A percentile compares a stretch with the other conserved stretches of the same genome.
These are phyloP conservation scores for Acrobasis consociella DNA, from an alignment of 2,888 invertebrate species.

Conservation along the genomic window DNA sequence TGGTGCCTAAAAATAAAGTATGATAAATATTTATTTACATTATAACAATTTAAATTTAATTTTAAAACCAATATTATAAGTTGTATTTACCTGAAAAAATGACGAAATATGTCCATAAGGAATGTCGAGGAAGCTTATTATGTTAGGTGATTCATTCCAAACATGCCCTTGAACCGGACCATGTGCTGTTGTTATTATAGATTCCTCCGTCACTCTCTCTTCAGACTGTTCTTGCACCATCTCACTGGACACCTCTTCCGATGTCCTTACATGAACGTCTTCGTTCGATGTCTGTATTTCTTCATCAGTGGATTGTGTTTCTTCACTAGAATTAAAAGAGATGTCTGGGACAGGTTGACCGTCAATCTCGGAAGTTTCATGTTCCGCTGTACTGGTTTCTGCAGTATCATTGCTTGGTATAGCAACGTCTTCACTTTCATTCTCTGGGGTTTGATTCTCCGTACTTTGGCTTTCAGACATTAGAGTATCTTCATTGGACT, in stretches of 20 bases:
- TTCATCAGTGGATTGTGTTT: neutral
- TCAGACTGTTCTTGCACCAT: neutral
- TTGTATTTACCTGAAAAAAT: neutral
- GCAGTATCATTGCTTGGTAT: neutral
- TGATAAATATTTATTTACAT: constrained; percentile 9
- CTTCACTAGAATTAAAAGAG: neutral
- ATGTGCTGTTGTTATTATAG: constrained; percentile 6
- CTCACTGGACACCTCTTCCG: no score
- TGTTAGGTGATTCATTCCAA: constrained; percentile 3
- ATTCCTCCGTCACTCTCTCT: neutral
- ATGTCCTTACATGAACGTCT: neutral
- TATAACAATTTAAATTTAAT: neutral
- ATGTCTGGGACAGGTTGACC: neutral
- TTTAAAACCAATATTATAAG: no score
- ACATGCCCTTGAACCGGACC: constrained; percentile 23
- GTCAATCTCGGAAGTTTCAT: neutral
- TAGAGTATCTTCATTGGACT: neutral
- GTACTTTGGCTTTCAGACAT: neutral
- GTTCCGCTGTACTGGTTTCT: neutral
- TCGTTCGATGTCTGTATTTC: neutral
- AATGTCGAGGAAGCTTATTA: constrained; percentile 23
- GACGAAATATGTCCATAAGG: constrained; percentile 19
- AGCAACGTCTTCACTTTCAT: neutral
- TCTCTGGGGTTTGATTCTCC: neutral
- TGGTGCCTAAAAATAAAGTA: constrained; percentile 50